phyloP scores from a whole-genome alignment of 2,888 invertebrate genomes.

The Pyrgus malvae region DNA sequence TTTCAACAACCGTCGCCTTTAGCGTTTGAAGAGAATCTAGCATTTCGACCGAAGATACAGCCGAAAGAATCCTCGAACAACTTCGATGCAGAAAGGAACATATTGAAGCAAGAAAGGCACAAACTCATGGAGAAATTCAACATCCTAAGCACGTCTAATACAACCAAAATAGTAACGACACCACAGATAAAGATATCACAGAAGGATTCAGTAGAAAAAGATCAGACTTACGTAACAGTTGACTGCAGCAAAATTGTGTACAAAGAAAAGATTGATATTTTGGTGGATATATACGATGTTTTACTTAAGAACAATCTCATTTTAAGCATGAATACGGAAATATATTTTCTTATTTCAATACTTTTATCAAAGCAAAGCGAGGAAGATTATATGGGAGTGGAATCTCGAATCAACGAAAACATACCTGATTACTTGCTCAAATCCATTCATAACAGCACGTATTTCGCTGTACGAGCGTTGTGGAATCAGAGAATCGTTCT shows the following conservation, averaged over 20 bases:
- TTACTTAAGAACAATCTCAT: constrained; percentile 83
- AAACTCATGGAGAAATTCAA: constrained; percentile 76
- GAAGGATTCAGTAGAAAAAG: constrained; percentile 50
- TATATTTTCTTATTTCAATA: constrained; percentile 86
- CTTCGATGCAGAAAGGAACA: constrained; percentile 66
- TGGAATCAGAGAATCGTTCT: constrained; percentile 80
- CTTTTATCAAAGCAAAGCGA: constrained; percentile 76
- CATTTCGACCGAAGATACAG: constrained; percentile 61
- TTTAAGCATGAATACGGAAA: constrained; percentile 84
- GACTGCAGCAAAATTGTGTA: constrained; percentile 69
- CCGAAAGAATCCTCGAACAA: constrained; percentile 54
- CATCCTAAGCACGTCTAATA: constrained; percentile 54
- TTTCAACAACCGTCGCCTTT: constrained; percentile 59
- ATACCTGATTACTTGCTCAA: constrained; percentile 60
- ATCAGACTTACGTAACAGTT: constrained; percentile 57
- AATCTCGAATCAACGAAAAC: constrained; percentile 46
- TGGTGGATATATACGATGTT: constrained; percentile 81
- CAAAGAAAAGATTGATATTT: constrained; percentile 74
- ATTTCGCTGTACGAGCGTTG: constrained; percentile 87
- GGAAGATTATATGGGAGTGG: constrained; percentile 50
- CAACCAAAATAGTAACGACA: constrained; percentile 46
- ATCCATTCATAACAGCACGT: constrained; percentile 86
- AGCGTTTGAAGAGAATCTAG: constrained; percentile 60
- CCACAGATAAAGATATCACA: constrained; percentile 62
- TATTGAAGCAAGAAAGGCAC: constrained; percentile 69